A percentile compares a stretch with the other conserved stretches of the same genome.
Conservation (phyloP, 2,888 invertebrate genomes). For the Adela reaumurella region DNA sequence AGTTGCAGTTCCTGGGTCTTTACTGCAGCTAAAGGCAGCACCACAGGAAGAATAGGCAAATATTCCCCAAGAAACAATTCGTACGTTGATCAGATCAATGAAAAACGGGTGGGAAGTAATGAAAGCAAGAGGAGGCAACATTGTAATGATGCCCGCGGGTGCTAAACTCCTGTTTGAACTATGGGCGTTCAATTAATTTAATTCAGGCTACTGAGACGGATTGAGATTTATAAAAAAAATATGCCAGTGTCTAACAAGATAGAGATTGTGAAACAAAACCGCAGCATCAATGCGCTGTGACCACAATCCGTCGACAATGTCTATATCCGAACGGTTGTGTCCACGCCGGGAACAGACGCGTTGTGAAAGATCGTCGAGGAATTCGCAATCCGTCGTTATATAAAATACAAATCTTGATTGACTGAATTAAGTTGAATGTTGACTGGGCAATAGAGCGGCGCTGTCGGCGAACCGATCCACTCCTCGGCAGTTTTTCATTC, state of each 20-base stretch:
- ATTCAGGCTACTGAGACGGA: too few relatives aligned
- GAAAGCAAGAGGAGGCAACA: too few relatives aligned
- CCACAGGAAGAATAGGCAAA: too few relatives aligned
- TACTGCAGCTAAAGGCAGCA: too few relatives aligned
- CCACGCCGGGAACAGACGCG: constrained; percentile 1
- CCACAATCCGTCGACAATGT: not conserved
- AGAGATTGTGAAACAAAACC: not conserved
- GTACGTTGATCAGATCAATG: too few relatives aligned
- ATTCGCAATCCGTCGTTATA: constrained; percentile 39
- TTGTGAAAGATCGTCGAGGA: constrained; percentile 30
- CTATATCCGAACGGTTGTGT: not conserved
- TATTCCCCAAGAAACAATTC: too few relatives aligned
- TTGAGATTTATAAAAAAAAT: too few relatives aligned
- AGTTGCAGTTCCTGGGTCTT: too few relatives aligned
- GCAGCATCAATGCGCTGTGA: not conserved
- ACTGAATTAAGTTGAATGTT: constrained; percentile 22
- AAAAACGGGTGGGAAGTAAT: too few relatives aligned
- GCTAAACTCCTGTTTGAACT: too few relatives aligned
- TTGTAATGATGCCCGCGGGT: too few relatives aligned
- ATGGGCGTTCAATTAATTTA: too few relatives aligned
- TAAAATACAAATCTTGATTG: constrained; percentile 35
- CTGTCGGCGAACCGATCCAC: not conserved
- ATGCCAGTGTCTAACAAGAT: not conserved
- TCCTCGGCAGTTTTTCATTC: not conserved
- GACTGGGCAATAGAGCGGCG: not conserved